Evolutionary conservation across 2,888 invertebrate species (phyloP).

Genomic region (Eutolmus rufibarbis): DNA sequence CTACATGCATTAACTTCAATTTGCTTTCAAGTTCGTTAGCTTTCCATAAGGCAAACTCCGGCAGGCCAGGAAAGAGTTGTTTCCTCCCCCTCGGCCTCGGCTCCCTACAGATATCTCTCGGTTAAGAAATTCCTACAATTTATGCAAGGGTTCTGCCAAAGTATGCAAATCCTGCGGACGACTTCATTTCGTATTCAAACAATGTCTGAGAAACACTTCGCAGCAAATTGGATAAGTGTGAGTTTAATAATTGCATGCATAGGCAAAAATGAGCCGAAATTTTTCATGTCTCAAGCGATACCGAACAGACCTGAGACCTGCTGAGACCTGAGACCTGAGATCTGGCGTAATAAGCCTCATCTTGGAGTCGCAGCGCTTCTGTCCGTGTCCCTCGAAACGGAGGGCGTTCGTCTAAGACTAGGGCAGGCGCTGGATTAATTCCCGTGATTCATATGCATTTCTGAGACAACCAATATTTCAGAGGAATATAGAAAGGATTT

Average conservation of each 20-base stretch:
- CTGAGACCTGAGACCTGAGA: not conserved
- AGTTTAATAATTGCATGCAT: conserved; percentile 10
- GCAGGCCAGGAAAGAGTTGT: conserved; percentile 30
- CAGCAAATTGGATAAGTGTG: conserved; percentile 45
- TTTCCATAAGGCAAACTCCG: conserved; percentile 28
- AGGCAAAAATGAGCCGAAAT: not conserved
- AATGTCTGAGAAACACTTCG: conserved; percentile 40
- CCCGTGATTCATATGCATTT: conserved; percentile 11
- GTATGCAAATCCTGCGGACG: conserved; percentile 44
- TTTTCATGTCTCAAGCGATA: not conserved
- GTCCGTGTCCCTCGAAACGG: not conserved
- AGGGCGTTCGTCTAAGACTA: not conserved
- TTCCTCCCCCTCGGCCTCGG: not conserved
- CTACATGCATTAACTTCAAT: conserved; percentile 38
- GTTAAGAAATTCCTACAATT: conserved; percentile 34
- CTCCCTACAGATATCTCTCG: not conserved
- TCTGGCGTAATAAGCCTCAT: not conserved
- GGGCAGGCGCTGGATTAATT: not conserved
- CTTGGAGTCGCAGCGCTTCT: not conserved
- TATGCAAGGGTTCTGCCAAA: conserved; percentile 43
- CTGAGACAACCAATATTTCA: conserved; percentile 10
- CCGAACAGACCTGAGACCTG: not conserved
- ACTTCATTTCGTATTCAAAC: conserved; percentile 46
- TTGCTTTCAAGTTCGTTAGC: conserved; percentile 38
- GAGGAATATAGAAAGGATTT: not conserved